A percentile compares a stretch with the other conserved stretches of the same genome.
phyloP scores from a whole-genome alignment of 2,113 vertebrate species.

The Epinephelus lanceolatus region DNA sequence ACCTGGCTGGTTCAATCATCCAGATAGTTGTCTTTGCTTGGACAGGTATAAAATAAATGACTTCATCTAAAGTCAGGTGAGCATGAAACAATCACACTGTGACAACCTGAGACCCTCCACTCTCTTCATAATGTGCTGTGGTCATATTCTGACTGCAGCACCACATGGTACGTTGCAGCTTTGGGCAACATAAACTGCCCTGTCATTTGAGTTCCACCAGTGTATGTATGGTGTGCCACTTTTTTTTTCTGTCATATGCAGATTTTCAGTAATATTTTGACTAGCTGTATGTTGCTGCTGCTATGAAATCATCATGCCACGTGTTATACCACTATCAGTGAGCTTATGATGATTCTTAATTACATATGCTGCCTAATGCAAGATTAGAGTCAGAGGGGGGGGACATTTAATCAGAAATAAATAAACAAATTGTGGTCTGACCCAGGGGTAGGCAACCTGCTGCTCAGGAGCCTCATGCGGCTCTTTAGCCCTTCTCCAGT shows the following conservation, averaged over 20 bases:
- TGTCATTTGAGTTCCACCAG: not conserved
- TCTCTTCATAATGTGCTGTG: not conserved
- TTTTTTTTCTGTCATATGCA: not conserved
- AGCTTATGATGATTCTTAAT: not conserved
- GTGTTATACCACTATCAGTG: not conserved
- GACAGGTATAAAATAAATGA: not conserved
- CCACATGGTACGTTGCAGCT: not conserved
- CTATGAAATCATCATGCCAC: not conserved
- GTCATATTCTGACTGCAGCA: not conserved
- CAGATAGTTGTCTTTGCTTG: not conserved
- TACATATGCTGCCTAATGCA: too few species aligned
- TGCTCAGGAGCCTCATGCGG: too few species aligned
- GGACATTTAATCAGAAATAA: too few species aligned
- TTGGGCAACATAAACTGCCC: not conserved
- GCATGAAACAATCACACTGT: not conserved
- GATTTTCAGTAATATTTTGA: not conserved
- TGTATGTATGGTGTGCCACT: not conserved
- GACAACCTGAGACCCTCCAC: not conserved
- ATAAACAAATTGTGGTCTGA: too few species aligned
- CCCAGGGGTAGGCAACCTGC: too few species aligned
- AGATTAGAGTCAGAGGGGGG: too few species aligned
- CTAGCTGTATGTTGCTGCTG: not conserved
- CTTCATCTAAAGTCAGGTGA: not conserved
- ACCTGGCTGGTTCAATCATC: slow-evolving; percentile 8
- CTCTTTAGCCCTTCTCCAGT: too few species aligned